Conservation (phyloP, 2,888 invertebrate species). For the Limenitis camilla region DNA sequence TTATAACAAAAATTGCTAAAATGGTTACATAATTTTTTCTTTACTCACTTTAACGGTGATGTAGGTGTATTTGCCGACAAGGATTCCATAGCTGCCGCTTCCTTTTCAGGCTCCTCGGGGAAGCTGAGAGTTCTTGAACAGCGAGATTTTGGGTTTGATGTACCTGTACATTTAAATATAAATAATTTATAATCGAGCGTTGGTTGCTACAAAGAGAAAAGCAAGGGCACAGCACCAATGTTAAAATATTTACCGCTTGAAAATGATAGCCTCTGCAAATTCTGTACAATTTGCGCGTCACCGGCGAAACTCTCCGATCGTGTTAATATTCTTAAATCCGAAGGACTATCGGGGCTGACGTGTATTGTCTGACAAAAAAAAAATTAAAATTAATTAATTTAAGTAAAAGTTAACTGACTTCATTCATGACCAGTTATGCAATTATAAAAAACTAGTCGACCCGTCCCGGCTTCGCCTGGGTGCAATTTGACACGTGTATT, state of each 20-base stretch:
- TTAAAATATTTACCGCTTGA: slow-evolving; percentile 38
- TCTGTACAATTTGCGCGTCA: slow-evolving; percentile 84
- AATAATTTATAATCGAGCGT: neutral
- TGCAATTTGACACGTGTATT: too few species aligned
- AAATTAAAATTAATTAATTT: slow-evolving; percentile 1
- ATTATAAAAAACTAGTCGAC: too few species aligned
- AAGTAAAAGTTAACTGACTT: too few species aligned
- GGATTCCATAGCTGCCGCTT: slow-evolving; percentile 47
- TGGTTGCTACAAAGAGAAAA: neutral
- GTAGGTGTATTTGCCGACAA: slow-evolving; percentile 46
- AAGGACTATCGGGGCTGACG: slow-evolving; percentile 76
- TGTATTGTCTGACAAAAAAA: slow-evolving; percentile 39
- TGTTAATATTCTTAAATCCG: slow-evolving; percentile 75
- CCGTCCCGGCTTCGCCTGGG: too few species aligned
- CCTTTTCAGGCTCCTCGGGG: slow-evolving; percentile 66
- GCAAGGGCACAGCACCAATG: neutral
- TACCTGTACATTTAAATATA: slow-evolving; percentile 30
- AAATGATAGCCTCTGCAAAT: slow-evolving; percentile 73
- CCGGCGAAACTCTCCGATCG: slow-evolving; percentile 85
- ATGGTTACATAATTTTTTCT: too few species aligned
- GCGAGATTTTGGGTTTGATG: slow-evolving; percentile 55
- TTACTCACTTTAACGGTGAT: slow-evolving; percentile 66
- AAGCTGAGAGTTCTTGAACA: slow-evolving; percentile 75
- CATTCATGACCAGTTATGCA: too few species aligned
- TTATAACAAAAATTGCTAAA: too few species aligned